A percentile compares a stretch with the other conserved stretches of the same genome.
Evolutionary conservation across 2,888 invertebrate genomes (phyloP).

Genomic region (Idaea dimidiata): DNA sequence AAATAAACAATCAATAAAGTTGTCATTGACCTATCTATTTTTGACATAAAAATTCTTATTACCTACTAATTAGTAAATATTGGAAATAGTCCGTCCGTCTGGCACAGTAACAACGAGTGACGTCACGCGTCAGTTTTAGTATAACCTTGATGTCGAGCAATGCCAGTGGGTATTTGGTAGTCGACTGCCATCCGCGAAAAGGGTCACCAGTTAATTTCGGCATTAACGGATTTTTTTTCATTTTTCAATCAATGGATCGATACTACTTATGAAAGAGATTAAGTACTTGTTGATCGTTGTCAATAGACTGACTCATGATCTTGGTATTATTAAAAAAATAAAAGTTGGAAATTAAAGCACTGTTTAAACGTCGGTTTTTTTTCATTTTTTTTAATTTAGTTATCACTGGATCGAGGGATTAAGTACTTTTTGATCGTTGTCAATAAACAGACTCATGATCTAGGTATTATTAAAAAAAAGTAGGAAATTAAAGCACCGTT

Average conservation of each 20-base stretch:
- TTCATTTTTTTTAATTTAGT: not conserved
- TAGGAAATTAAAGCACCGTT: too few species aligned
- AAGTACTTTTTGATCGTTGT: too few species aligned
- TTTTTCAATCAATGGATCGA: not conserved
- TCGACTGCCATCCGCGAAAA: conserved; percentile 2
- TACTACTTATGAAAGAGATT: too few species aligned
- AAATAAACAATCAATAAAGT: not conserved
- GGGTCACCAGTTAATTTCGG: not conserved
- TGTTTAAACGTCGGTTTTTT: too few species aligned
- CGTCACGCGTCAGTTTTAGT: conserved; percentile 62
- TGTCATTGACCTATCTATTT: conserved; percentile 1
- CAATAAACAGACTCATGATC: too few species aligned
- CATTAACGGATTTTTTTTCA: not conserved
- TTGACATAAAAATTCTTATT: not conserved
- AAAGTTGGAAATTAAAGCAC: too few species aligned
- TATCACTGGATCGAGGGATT: not conserved
- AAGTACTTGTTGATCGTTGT: too few species aligned
- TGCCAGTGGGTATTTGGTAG: conserved; percentile 69
- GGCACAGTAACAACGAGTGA: conserved; percentile 42
- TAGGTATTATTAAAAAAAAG: too few species aligned
- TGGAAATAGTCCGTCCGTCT: conserved; percentile 20
- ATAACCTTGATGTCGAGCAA: conserved; percentile 70
- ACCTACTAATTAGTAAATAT: not conserved
- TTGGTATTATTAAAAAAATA: too few species aligned
- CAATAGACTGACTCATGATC: too few species aligned